A percentile compares a stretch with the other conserved stretches of the same genome.
phyloP scores from a whole-genome alignment of 2,113 vertebrate genomes.

The Tachysurus vachellii region DNA sequence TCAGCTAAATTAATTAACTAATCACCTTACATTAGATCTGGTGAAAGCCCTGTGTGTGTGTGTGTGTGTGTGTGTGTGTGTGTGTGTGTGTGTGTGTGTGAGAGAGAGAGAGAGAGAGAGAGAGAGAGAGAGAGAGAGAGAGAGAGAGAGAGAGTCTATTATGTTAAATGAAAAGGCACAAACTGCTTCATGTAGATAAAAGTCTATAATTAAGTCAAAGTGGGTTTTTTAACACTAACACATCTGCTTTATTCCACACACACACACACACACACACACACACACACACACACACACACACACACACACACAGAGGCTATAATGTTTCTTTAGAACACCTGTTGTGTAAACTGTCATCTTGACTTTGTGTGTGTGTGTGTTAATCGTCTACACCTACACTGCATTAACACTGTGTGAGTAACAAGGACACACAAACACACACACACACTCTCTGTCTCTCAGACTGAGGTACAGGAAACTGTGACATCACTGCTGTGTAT shows the following conservation, averaged over 20 bases:
- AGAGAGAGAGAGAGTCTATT: background rate
- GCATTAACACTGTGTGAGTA: conserved; percentile 3
- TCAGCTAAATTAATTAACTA: conserved; percentile 19
- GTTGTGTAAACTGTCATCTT: background rate
- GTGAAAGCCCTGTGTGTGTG: background rate
- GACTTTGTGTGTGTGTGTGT: background rate
- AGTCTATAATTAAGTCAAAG: conserved; percentile 43
- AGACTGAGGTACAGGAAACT: background rate
- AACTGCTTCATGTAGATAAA: conserved; percentile 38
- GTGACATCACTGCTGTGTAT: conserved; percentile 5
- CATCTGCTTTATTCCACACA: conserved; percentile 9
- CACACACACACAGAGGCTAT: background rate
- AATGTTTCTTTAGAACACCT: background rate
- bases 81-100: conserved; percentile 22
- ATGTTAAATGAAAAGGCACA: conserved; percentile 16
- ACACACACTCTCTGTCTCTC: background rate
- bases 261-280: conserved; percentile 8
- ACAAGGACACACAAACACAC: conserved; percentile 12
- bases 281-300: background rate
- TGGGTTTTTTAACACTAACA: conserved; percentile 24
- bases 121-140: conserved; percentile 13
- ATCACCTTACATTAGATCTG: conserved; percentile 35
- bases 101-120: conserved; percentile 1
- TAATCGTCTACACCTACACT: background rate
- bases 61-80: background rate